Evolutionary conservation across 2,797 vertebrate genomes (phyloP), one percentile per base, ranked within the genome.

Genomic region (Poliocrania exsul): DNA sequence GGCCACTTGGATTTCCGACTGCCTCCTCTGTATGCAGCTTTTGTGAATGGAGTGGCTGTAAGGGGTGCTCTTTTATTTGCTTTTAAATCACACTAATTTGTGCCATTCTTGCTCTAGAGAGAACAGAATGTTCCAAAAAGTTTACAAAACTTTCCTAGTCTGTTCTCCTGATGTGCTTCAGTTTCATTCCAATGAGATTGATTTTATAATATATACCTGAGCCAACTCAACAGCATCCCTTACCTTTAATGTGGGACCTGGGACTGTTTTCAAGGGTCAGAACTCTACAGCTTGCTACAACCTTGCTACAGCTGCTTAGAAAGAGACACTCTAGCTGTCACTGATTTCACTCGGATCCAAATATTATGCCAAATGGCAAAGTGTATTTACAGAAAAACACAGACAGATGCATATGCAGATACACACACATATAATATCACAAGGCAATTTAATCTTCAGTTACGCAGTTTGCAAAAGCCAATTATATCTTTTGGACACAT

Each of bases 41-140:
- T 99, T 92, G 98, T 99, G 92, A 99, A 99, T 4, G 99, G 99
- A 66, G 97, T 99, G 25, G 99, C 99, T 88, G 99, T 99, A 98
- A 98, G 99, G 74, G 77, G 35, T 42, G 84, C 90, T 86, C 47
- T 37, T 66, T 49, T 80, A 73, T 81, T 81, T 53, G 29, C 66
- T 95, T 60, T 88, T 80, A 91, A 95, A 91, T 86, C 70, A 95
- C 57, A 70, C 23, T 72, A 83, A 78, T 69, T 86, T 28, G 71
- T 86, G 35, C 28, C 35, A 37, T 90, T 92, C 73, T 91, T 64
- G 19, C 47, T 86, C 70, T 74, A 35, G n/a, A 66, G 35, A 91
- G 50, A 88, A 71, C 31, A 91, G 62, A 60, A 78, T 25, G 65
- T 69, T 80, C 62, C 40, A 64, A 86, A 88, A 90, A 79, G 31